Evolutionary conservation across 2,888 invertebrate genomes (phyloP).

Genomic region (Blomia tropicalis): DNA sequence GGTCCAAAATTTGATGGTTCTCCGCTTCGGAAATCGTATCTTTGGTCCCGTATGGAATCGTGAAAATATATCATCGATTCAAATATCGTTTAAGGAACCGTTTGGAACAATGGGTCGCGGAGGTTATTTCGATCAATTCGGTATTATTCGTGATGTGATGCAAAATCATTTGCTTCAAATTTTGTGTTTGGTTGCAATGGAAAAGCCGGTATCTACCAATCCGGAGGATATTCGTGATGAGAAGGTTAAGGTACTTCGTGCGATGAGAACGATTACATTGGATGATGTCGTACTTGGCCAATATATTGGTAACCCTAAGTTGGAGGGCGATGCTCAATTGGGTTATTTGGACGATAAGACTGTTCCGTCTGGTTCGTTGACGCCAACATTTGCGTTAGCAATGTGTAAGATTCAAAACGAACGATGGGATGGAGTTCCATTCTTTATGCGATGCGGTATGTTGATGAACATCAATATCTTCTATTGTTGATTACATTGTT

Average conservation of each 20-base stretch:
- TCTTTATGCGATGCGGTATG: constrained; percentile 68
- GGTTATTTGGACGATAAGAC: constrained; percentile 91
- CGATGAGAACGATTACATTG: constrained; percentile 56
- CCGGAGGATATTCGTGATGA: constrained; percentile 95
- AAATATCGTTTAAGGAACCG: constrained; percentile 97
- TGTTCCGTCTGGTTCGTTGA: constrained; percentile 66
- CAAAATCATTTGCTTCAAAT: constrained; percentile 97
- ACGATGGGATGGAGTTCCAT: constrained; percentile 97
- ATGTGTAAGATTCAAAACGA: constrained; percentile 68
- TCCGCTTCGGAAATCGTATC: constrained; percentile 85
- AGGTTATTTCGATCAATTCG: constrained; percentile 96
- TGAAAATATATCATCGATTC: constrained; percentile 81
- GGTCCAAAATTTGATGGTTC: constrained; percentile 96
- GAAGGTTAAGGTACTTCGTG: constrained; percentile 80
- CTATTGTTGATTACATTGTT: neutral
- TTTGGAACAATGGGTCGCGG: constrained; percentile 97
- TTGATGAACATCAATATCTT: neutral
- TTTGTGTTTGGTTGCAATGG: constrained; percentile 94
- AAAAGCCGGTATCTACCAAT: constrained; percentile 78
- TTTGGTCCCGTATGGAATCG: constrained; percentile 94
- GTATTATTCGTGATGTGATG: constrained; percentile 98
- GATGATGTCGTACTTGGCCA: constrained; percentile 85
- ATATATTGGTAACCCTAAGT: constrained; percentile 71
- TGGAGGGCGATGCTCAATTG: constrained; percentile 52
- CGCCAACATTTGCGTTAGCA: constrained; percentile 85